Base-by-base conservation (phyloP, 23 tunicate species). In the Diplosoma virens region DNA sequence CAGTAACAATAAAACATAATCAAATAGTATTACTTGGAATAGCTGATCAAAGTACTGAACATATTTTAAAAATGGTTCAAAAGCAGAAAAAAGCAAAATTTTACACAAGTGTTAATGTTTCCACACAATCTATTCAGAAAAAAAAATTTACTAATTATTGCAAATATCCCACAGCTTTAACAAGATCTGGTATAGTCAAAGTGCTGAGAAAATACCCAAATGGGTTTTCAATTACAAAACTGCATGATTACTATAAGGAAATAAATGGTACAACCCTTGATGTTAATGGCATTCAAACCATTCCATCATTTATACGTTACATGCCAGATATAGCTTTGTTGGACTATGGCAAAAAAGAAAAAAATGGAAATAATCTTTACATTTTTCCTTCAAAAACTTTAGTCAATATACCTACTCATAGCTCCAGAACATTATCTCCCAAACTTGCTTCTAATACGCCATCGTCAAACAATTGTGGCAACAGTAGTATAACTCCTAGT, bases 41-140 rank as follows among this genome's bases (percentile, higher is more conserved):
- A 25, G 96, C 96, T 0, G 88, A 89, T 78, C 68, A 77, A 25
- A 76, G 48, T 14, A 81, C 96, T 21, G 71, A 77, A 37, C 96
- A 89, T 33, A 82, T 89, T 30, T 33, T 66, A 34, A 50, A 61
- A 47, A 77, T 89, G 88, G 88, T 89, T 32, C 70, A 77, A 37
- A 70, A 82, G 23, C 96, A 89, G 37, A 77, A 69, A 37, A 82
- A 82, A 33, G 37, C 75, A 31, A 82, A 78, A 65, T 50, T 29
- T 6, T 76, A 78, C 41, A 64, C 25, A 24, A 60, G 74, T 18
- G 4, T 79, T 2, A 30, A n/a, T 30, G 69, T 23, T 1, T n/a
- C 17, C 14, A 17, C 23, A 1, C 76, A 66, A 27, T 6, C 64
- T 0, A 0, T 37, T 11, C 14, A 23, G 6, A 73, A 50, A 52